phyloP scores from a whole-genome alignment of 2,113 vertebrate species.

The Nycticryphes semicollaris region DNA sequence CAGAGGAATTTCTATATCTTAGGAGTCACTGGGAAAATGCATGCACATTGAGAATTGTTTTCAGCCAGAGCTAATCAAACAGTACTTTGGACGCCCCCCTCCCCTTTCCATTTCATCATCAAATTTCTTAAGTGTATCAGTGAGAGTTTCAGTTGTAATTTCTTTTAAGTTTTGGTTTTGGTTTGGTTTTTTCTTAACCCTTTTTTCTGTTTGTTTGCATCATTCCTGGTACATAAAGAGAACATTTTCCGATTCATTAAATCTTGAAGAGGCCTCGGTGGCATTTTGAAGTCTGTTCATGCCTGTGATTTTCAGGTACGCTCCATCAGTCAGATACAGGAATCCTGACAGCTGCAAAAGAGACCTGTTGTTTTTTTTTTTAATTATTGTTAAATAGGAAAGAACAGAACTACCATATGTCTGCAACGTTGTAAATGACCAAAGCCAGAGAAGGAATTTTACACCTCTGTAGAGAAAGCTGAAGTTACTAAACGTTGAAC shows the following conservation, averaged over 20 bases:
- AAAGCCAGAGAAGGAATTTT: constrained; percentile 70
- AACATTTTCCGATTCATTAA: constrained; percentile 29
- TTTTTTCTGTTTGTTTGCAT: constrained; percentile 26
- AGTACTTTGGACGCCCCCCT: constrained; percentile 68
- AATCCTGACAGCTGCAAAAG: constrained; percentile 43
- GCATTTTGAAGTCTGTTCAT: constrained; percentile 35
- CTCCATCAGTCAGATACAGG: constrained; percentile 59
- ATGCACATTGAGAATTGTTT: constrained; percentile 82
- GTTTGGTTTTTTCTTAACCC: background rate
- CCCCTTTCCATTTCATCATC: constrained; percentile 36
- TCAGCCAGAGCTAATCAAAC: constrained; percentile 80
- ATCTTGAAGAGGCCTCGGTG: constrained; percentile 4
- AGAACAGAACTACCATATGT: constrained; percentile 63
- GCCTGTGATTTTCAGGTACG: constrained; percentile 45
- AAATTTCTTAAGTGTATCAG: constrained; percentile 49
- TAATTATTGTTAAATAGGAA: constrained; percentile 32
- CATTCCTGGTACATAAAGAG: constrained; percentile 46
- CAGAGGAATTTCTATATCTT: constrained; percentile 98
- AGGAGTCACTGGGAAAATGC: constrained; percentile 86
- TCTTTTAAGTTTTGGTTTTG: background rate
- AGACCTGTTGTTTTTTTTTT: constrained; percentile 28
- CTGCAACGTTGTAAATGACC: constrained; percentile 62
- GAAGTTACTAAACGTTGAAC: constrained; percentile 73
- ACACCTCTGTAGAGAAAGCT: constrained; percentile 73
- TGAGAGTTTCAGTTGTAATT: constrained; percentile 30